Evolutionary conservation across 2,797 vertebrate species (phyloP), one percentile per base, ranked within the genome.

Genomic region (Danio jaintianensis): DNA sequence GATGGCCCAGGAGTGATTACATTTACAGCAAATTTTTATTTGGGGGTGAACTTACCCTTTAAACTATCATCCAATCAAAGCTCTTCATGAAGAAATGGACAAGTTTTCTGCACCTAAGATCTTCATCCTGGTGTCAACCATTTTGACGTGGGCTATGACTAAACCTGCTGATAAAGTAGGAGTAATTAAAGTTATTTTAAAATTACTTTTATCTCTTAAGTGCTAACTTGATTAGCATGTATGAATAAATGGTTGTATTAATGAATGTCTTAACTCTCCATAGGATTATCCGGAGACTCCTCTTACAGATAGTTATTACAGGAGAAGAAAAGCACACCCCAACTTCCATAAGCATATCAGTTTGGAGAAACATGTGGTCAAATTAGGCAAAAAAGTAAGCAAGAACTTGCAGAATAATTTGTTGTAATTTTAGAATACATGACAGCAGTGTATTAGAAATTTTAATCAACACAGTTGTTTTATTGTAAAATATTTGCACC

Each of bases 81-180:
- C 94, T 0, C 89, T 99, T 52, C 93, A 93, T 62, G 85, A 83
- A 10, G 88, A 95, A 83, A 86, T 92, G 20, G 73, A 80, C 6
- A 77, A 63, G 81, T 98, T 98, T 81, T 67, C 85, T 81, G 88
- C 86, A 80, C 90, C 89, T 0, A 99, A 99, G 89, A 73, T 92
- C 47, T 99, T 98, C 83, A 95, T 99, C 83, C 93, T 99, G 3
- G 36, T 99, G 71, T 98, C 98, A 75, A 96, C 96, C 0, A 88
- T 97, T 87, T 95, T 99, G 96, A 98, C 93, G 0, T 99, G 97
- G 98, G 95, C 94, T 0, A 90, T 90, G 75, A 96, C 92, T 87
- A 96, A 93, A 85, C 87, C 90, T 0, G 29, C 88, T 1, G 92
- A 95, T 81, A 90, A 94, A 8, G 98, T 99, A 88, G 92, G 96